Base-by-base conservation (phyloP, 53 echinoderm and acorn worm species). In the Holothuria scabra region DNA sequence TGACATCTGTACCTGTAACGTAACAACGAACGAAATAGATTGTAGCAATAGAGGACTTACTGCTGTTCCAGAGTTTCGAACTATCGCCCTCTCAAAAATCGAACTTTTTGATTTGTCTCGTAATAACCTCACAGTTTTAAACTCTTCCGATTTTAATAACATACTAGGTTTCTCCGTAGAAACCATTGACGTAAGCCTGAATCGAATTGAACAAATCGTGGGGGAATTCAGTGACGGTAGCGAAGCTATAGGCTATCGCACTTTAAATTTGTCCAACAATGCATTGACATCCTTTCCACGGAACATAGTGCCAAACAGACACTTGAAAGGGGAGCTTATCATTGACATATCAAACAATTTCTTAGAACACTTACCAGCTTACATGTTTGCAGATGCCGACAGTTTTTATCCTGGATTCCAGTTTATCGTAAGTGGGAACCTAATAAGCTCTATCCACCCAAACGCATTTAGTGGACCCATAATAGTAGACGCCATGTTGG, bases 241-340 rank as follows among this genome's bases (percentile, higher is more conserved):
- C 28, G 30, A 56, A 8, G 58, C 58, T 12, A 78, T 78, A 25
- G 78, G 78, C 5, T 78, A 78, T 32, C 52, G 31, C 26, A 58
- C 78, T 57, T 58, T 78, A 56, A 78, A 78, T 78, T 56, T 78
- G 12, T 78, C 78, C 18, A 30, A 56, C 29, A 78, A 78, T 58
- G 21, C 56, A 21, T 78, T 78, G 48, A 58, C 56, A 32, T 13
- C 20, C 57, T 78, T 78, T 32, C 78, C 78, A 58, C 26, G 20
- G 4, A 78, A 78, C 33, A 78, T 78, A 23, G 58, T 56, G 18
- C 76, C 26, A 6, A 76, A 22, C 11, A 55, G 28, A 48, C 46
- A 48, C 4, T 22, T 55, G 14, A 76, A 25, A 24, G 22, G 46
- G 28, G 76, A 76, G 13, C n/a, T 76, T 1, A 28, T 76, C 24